Base-by-base conservation (phyloP, 2,888 invertebrate genomes). In the Hirtodrosophila trivittata region DNA sequence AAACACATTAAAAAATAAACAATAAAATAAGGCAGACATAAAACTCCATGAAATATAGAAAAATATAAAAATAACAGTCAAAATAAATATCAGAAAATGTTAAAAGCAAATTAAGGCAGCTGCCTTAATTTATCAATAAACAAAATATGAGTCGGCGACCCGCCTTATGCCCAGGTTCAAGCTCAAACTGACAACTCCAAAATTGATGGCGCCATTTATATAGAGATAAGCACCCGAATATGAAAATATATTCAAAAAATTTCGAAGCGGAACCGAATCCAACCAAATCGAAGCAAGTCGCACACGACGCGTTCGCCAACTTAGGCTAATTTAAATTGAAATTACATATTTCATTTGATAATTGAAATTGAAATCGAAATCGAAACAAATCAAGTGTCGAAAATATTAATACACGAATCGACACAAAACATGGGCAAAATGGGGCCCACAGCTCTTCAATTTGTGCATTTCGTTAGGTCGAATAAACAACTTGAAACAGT, bases 301-400 rank as follows among this genome's bases (percentile, higher is more conserved):
- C n/a, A n/a, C n/a, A 25, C 25, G 25, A 56, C 42, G 30, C 54
- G 39, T 14, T 25, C 35, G 52, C 28, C 13, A 50, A 42, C 28
- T 57, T 66, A 52, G 43, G 50, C 64, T 63, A 71, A 85, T 83
- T 82, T 56, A 50, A 84, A 86, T 75, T 63, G 45, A 47, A 76
- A 74, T 71, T 66, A 68, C 67, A 86, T 86, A 74, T 78, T 76
- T 78, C 69, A 77, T 72, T 58, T 46, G 25, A 45, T 49, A 59
- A 71, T 78, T 83, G 76, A 83, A 77, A 76, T 66, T 42, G 45
- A 64, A 76, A 62, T 51, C 43, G 32, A 12, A 56, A 62, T 66
- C 64, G 54, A 63, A 64, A n/a, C n/a, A n/a, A n/a, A 66, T 62
- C 77, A 84, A 73, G 82, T 78, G 85, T 70, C 64, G 75, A 84